Evolutionary conservation across 2,797 vertebrate species (phyloP).

Genomic region (Botia almorhae): DNA sequence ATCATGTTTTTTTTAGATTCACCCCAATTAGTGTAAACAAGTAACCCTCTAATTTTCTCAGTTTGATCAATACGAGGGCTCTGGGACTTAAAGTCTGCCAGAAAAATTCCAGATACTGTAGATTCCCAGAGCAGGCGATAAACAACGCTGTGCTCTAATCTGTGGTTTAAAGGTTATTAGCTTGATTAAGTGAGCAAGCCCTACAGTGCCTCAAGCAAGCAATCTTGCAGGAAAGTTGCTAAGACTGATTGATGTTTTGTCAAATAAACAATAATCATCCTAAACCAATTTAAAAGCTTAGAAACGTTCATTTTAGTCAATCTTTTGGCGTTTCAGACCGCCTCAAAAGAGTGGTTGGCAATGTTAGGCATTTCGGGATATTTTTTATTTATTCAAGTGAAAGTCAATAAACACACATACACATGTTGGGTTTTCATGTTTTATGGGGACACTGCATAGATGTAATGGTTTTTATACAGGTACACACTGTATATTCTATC

Average conservation of each 20-base stretch:
- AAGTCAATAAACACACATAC: too few species aligned
- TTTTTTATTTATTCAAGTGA: too few species aligned
- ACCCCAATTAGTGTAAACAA: constrained; percentile 35
- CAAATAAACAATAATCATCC: constrained; percentile 49
- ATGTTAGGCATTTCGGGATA: background rate
- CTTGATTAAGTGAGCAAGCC: constrained; percentile 48
- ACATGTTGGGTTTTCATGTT: too few species aligned
- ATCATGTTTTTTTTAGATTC: constrained; percentile 15
- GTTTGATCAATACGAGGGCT: constrained; percentile 26
- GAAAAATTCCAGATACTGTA: constrained; percentile 33
- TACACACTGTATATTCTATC: too few species aligned
- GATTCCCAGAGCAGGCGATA: constrained; percentile 41
- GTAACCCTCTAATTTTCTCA: constrained; percentile 19
- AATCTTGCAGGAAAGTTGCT: constrained; percentile 44
- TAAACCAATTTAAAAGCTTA: constrained; percentile 39
- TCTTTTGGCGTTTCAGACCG: background rate
- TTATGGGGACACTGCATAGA: too few species aligned
- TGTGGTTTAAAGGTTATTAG: constrained; percentile 50
- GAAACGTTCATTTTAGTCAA: constrained; percentile 25
- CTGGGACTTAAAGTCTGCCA: constrained; percentile 14
- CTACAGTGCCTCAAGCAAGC: constrained; percentile 31
- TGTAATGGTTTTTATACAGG: too few species aligned
- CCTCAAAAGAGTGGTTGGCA: background rate
- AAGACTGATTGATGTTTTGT: constrained; percentile 48
- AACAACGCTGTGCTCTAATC: constrained; percentile 43